A percentile compares a stretch with the other conserved stretches of the same genome.
phyloP scores from a whole-genome alignment of 2,888 invertebrate species.

The Oxystoma pomonae region DNA sequence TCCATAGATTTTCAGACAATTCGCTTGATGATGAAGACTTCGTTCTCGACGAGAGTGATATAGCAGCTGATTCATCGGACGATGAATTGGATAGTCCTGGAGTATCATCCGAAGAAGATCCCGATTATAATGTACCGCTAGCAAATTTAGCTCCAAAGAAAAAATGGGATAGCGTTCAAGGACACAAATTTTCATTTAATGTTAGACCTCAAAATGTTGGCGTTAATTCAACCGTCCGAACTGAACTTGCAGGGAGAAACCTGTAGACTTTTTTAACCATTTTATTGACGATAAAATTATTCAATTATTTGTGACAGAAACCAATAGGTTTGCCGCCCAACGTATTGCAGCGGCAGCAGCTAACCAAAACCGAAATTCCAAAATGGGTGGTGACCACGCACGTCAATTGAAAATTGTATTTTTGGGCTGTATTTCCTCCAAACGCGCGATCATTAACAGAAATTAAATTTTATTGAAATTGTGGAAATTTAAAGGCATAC shows the following conservation, averaged over 20 bases:
- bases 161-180: conserved; percentile 16
- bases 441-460: no score
- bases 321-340: conserved; percentile 18
- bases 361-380: neutral
- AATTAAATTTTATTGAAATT: no score
- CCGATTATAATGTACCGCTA: conserved; percentile 11
- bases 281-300: conserved; percentile 19
- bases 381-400: no score
- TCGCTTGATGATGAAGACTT: neutral
- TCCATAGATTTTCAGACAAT: conserved; percentile 4
- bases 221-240: conserved; percentile 7
- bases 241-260: conserved; percentile 7
- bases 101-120: conserved; percentile 13
- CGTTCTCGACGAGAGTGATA: no score
- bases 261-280: conserved; percentile 12
- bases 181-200: conserved; percentile 9
- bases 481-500: no score
- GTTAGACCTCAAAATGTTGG: conserved; percentile 4
- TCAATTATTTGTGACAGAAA: conserved; percentile 16
- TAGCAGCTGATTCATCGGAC: no score
- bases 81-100: no score
- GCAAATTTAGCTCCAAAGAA: conserved; percentile 6
- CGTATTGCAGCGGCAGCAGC: conserved; percentile 7
- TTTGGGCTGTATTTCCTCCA: no score
- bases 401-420: no score